Base-by-base conservation (phyloP, 2,113 vertebrate genomes). In the Cichladusa arquata region DNA sequence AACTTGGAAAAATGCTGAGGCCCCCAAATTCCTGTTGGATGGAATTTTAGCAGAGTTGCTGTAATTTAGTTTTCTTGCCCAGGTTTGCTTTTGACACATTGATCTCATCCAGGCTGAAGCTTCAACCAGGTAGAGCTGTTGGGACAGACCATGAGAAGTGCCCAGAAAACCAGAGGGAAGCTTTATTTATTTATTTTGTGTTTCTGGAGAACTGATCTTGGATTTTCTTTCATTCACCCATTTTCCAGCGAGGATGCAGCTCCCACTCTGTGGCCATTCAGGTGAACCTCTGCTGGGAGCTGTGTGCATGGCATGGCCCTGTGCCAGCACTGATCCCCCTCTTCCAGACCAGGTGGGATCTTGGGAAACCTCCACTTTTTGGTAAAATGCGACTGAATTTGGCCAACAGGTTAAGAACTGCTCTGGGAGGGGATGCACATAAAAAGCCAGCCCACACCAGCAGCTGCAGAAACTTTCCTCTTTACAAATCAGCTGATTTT, bases 261-360 rank as follows among this genome's bases (percentile, higher is more conserved):
- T 88, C 2, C 0, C 11, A 0, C 24, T 86, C 6, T 2, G 12
- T 38, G 70, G 6, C 33, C 2, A 0, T 60, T 67, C 33, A 47
- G 2, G 28, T 0, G 24, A 58, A 3, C 25, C 31, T 79, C 6
- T 1, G n/a, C 9, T 8, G 9, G 34, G 71, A 47, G 48, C 28
- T 79, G 42, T 25, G 58, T 42, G 20, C 15, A 1, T 6, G 22
- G 40, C 56, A 2, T 3, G 19, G 38, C 78, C 16, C 4, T 13
- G 36, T 14, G 29, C 61, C 33, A 22, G 19, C 8, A 2, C 0
- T 45, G 19, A 31, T 56, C 66, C 45, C 17, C 14, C 60, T 53
- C 33, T 11, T 11, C 31, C 48, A 53, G 11, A 34, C 33, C 36
- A 15, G 29, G 7, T 61, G 56, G 66, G 6, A 10, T 65, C 19